phyloP scores from a whole-genome alignment of 2,888 invertebrate genomes.

The Gisinianus flammeolus region DNA sequence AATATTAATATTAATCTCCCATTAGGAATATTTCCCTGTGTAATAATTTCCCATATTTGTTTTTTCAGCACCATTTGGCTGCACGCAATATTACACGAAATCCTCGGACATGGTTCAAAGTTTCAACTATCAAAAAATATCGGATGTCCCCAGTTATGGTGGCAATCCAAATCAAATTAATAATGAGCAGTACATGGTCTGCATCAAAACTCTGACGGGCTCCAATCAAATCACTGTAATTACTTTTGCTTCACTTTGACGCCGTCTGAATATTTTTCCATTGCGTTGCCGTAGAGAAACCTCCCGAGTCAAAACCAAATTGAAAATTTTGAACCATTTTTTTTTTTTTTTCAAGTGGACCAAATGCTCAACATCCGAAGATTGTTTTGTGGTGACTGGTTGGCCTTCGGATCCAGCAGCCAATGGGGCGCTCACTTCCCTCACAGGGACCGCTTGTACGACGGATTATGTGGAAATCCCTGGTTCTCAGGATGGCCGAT shows the following conservation, averaged over 20 bases:
- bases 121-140: constrained; percentile 35
- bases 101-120: constrained; percentile 4
- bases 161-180: constrained; percentile 13
- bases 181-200: constrained; percentile 25
- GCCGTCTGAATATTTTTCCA: too few species aligned
- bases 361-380: not conserved
- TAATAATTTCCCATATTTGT: not conserved
- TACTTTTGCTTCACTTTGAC: too few species aligned
- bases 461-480: constrained; percentile 22
- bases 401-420: not conserved
- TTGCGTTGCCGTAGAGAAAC: constrained; percentile 1
- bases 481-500: not conserved
- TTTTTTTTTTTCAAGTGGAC: not conserved
- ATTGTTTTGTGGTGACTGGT: not conserved
- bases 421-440: too few species aligned
- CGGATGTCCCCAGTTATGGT: not conserved
- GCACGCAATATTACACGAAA: constrained; percentile 25
- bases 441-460: not conserved
- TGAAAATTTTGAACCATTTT: constrained; percentile 2
- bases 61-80: constrained; percentile 17
- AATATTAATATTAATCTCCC: too few species aligned
- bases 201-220: constrained; percentile 21
- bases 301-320: too few species aligned
- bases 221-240: constrained; percentile 1
- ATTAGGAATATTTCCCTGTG: not conserved